Percentiles rank a stretch among this genome's conserved stretches.
phyloP scores from a whole-genome alignment of 1,140 invertebrate species.

The Calephelis virginiensis region DNA sequence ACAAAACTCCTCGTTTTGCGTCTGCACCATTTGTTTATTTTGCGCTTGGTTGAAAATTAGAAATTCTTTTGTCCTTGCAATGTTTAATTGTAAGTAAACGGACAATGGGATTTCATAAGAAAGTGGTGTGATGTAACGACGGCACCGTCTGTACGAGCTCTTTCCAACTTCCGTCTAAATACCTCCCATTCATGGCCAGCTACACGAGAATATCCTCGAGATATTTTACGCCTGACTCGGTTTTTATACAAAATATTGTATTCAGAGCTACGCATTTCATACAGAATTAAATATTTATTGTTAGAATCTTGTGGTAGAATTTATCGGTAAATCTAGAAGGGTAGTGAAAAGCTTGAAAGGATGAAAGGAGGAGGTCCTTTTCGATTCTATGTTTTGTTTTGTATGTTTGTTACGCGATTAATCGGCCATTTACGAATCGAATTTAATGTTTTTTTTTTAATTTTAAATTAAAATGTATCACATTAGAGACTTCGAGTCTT shows the following conservation, averaged over 20 bases:
- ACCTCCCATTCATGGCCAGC: not conserved
- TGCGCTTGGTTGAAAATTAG: conserved; percentile 58
- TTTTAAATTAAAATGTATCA: too few relatives aligned
- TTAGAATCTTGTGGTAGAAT: not conserved
- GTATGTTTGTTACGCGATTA: too few relatives aligned
- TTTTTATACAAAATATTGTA: conserved; percentile 7
- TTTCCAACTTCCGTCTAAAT: conserved; percentile 3
- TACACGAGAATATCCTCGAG: conserved; percentile 1
- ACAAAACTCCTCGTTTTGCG: conserved; percentile 50
- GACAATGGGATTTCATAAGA: conserved; percentile 46
- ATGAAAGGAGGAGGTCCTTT: too few relatives aligned
- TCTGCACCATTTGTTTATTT: conserved; percentile 64
- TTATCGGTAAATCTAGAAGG: too few relatives aligned
- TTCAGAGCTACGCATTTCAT: not conserved
- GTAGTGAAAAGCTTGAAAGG: too few relatives aligned
- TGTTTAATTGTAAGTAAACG: conserved; percentile 61
- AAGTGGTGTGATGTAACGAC: conserved; percentile 42
- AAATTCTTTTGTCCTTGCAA: conserved; percentile 64
- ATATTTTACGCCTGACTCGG: not conserved
- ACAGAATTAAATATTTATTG: conserved; percentile 6
- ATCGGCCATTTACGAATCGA: too few relatives aligned
- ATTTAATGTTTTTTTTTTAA: too few relatives aligned
- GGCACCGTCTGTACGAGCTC: conserved; percentile 14
- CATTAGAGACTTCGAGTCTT: too few relatives aligned
- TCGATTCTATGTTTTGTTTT: too few relatives aligned